phyloP scores from a whole-genome alignment of 2,888 invertebrate species.

The Mimas tiliae region DNA sequence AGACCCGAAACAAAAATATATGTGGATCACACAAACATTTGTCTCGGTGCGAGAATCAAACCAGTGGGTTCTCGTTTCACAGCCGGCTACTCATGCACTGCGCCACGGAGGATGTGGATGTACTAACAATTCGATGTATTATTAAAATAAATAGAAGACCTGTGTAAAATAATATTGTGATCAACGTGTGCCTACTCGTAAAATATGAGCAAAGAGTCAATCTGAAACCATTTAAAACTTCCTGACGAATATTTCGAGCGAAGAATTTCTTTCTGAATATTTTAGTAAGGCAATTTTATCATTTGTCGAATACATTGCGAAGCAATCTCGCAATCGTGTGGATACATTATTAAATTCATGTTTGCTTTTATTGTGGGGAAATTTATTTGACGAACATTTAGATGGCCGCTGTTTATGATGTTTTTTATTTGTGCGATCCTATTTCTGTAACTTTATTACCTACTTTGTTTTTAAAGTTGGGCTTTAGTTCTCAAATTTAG shows the following conservation, averaged over 20 bases:
- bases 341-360: slow-evolving; percentile 28
- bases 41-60: no score
- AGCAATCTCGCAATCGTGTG: slow-evolving; percentile 24
- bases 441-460: background rate
- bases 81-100: no score
- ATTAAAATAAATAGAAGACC: no score
- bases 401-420: background rate
- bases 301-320: slow-evolving; percentile 28
- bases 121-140: no score
- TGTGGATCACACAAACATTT: no score
- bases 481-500: no score
- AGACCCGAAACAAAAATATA: no score
- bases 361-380: slow-evolving; percentile 19
- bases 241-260: slow-evolving; percentile 15
- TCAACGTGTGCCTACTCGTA: slow-evolving; percentile 2
- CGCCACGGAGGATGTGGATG: no score
- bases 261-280: slow-evolving; percentile 27
- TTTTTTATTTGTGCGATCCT: background rate
- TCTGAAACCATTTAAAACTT: slow-evolving; percentile 25
- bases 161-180: background rate
- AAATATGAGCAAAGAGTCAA: slow-evolving; percentile 21
- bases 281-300: slow-evolving; percentile 29
- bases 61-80: no score
- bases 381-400: slow-evolving; percentile 24
- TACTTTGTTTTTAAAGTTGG: no score